These are phyloP conservation scores for Pogonocichla stellata DNA, from an alignment of 2,113 vertebrate genomes.

Conservation along the genomic window DNA sequence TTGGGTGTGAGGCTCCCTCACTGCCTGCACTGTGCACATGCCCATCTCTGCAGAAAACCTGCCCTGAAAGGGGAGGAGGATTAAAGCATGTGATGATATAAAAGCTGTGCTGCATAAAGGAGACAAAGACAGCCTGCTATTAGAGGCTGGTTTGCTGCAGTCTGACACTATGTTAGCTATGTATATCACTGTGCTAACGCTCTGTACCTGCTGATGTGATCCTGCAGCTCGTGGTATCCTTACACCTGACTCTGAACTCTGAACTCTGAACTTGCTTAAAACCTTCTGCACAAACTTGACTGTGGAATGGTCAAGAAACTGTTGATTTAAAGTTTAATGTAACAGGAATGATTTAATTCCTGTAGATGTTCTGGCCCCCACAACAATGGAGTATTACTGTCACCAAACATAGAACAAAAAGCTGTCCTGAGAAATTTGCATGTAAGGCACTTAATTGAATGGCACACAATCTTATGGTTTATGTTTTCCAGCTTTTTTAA, in stretches of 20 bases:
- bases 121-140: background rate
- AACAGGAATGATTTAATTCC: background rate
- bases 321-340: background rate
- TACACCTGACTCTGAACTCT: background rate
- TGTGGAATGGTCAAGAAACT: background rate
- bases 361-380: background rate
- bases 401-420: background rate
- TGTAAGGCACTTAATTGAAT: background rate
- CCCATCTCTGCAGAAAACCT: background rate
- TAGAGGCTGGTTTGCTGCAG: background rate
- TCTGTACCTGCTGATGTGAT: fast-evolving
- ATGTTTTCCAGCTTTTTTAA: background rate
- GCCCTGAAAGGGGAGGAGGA: background rate
- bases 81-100: background rate
- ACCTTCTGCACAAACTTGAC: background rate
- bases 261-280: background rate
- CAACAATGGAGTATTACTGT: background rate
- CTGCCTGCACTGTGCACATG: background rate
- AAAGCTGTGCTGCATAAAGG: background rate
- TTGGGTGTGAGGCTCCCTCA: background rate
- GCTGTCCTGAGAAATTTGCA: background rate
- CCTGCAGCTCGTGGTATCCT: background rate
- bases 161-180: background rate
- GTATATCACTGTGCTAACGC: fast-evolving
- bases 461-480: background rate